Conservation (phyloP, 2,888 invertebrate species). For the Drosophila monieri region DNA sequence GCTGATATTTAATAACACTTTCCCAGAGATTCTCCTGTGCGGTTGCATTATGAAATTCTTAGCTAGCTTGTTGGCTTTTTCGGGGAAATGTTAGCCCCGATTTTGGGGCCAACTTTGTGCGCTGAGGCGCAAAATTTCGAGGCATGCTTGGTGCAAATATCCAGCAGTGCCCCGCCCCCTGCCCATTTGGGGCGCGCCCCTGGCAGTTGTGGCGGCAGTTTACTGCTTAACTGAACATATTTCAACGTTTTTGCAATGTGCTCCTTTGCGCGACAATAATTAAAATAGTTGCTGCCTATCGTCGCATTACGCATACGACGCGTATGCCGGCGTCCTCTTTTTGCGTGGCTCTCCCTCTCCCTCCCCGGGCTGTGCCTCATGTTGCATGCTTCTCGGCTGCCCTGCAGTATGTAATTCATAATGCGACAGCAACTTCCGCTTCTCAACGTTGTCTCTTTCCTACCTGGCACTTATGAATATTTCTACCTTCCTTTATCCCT, state of each 20-base stretch:
- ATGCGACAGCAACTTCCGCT: slow-evolving; percentile 73
- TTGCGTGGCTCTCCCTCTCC: neutral
- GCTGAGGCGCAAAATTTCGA: slow-evolving; percentile 32
- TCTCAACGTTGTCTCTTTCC: slow-evolving; percentile 28
- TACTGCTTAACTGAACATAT: slow-evolving; percentile 43
- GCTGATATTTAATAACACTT: too few species aligned
- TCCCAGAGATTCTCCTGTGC: too few species aligned
- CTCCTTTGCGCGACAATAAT: slow-evolving; percentile 47
- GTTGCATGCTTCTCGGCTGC: neutral
- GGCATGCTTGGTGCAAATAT: slow-evolving; percentile 15
- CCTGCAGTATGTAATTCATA: slow-evolving; percentile 64
- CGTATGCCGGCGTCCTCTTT: slow-evolving; percentile 13
- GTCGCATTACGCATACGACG: slow-evolving; percentile 70
- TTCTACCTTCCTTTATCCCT: slow-evolving; percentile 7
- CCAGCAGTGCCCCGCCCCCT: too few species aligned
- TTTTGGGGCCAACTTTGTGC: slow-evolving; percentile 18
- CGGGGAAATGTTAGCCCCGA: neutral
- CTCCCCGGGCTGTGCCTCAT: neutral
- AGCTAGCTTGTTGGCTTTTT: neutral
- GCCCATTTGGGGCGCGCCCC: too few species aligned
- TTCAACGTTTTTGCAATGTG: slow-evolving; percentile 32
- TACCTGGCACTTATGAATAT: slow-evolving; percentile 71
- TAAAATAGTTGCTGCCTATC: slow-evolving; percentile 76
- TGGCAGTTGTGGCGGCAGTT: neutral
- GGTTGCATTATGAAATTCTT: neutral